Percentiles rank a stretch among this genome's conserved stretches.
Conservation (phyloP, 2,113 vertebrate species). For the Ramphastos sulfuratus region DNA sequence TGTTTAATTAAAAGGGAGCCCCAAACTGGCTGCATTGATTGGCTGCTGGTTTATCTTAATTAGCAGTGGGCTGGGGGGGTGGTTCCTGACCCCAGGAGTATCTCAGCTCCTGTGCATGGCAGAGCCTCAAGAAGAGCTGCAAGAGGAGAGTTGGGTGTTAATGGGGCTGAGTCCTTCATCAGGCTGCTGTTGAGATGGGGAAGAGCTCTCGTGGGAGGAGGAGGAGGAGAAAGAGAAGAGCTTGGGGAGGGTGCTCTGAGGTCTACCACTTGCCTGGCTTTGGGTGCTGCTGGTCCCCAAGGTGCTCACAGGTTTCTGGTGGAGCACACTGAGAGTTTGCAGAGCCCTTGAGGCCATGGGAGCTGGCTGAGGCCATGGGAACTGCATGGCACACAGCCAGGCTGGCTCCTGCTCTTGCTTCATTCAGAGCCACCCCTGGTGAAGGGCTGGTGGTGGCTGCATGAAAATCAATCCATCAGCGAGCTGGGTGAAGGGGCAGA, state of each 20-base stretch:
- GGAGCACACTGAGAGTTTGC: accelerated
- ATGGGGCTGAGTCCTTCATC: neutral
- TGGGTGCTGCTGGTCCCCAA: neutral
- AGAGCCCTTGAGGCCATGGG: accelerated
- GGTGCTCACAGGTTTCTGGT: accelerated
- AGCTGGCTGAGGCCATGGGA: neutral
- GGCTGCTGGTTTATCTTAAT: slow-evolving; percentile 14
- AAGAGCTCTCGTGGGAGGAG: neutral
- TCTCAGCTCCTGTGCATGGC: accelerated
- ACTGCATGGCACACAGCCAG: no score
- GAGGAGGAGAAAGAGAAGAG: neutral
- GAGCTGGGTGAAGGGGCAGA: no score
- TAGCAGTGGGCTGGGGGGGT: neutral
- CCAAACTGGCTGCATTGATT: neutral
- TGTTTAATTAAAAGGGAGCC: slow-evolving; percentile 51
- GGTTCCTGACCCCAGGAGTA: neutral
- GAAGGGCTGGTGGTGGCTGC: accelerated
- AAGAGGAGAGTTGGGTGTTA: neutral
- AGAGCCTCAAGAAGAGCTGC: neutral
- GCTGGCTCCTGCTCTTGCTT: neutral
- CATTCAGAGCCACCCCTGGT: accelerated
- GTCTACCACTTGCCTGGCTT: accelerated
- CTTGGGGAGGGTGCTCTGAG: neutral
- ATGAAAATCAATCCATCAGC: neutral
- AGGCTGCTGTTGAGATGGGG: neutral